Evolutionary conservation across 2,888 invertebrate genomes (phyloP).

Genomic region (Deilephila porcellus): DNA sequence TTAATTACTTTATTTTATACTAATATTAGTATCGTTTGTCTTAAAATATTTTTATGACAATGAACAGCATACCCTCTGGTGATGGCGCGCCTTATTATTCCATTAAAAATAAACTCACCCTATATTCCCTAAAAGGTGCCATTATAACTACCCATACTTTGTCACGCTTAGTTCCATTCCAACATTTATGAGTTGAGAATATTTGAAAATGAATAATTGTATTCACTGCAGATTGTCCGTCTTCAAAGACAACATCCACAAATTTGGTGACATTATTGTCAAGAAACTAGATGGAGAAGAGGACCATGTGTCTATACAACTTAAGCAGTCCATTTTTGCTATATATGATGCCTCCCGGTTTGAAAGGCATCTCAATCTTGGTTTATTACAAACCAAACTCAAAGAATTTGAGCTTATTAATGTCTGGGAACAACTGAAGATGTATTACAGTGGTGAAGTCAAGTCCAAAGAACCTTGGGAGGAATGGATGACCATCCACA

Average conservation of each 20-base stretch:
- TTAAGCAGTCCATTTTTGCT: slow-evolving; percentile 56
- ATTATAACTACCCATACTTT: too few species aligned
- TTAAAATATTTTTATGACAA: too few species aligned
- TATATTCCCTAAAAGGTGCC: background rate
- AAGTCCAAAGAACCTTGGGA: slow-evolving; percentile 42
- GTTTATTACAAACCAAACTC: slow-evolving; percentile 57
- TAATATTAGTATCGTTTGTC: too few species aligned
- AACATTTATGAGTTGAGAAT: slow-evolving; percentile 3
- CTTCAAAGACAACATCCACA: slow-evolving; percentile 68
- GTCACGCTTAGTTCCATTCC: background rate
- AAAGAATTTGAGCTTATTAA: slow-evolving; percentile 42
- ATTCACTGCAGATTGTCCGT: slow-evolving; percentile 52
- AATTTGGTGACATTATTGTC: slow-evolving; percentile 68
- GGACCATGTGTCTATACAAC: slow-evolving; percentile 47
- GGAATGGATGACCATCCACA: slow-evolving; percentile 52
- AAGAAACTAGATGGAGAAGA: slow-evolving; percentile 47
- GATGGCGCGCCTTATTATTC: too few species aligned
- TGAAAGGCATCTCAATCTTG: slow-evolving; percentile 50
- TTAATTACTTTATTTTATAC: too few species aligned
- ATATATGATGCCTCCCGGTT: slow-evolving; percentile 54
- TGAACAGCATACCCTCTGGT: too few species aligned
- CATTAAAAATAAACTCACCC: too few species aligned
- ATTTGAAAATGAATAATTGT: background rate
- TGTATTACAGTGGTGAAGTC: slow-evolving; percentile 42
- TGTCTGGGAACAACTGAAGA: slow-evolving; percentile 53